Conservation (phyloP, 1,140 invertebrate genomes). For the Tetramorium simillimum region DNA sequence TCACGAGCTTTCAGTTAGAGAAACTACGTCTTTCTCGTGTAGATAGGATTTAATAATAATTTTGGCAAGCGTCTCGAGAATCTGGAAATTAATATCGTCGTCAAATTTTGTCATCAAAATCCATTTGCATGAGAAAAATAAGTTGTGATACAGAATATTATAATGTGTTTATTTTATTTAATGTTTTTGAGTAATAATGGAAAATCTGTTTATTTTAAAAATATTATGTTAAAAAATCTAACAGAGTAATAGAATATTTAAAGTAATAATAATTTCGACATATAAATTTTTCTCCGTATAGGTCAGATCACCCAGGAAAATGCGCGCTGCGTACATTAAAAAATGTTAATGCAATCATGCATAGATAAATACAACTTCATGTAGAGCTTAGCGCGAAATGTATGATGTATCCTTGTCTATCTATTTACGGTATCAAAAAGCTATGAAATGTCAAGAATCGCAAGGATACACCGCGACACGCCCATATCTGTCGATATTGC, state of each 20-base stretch:
- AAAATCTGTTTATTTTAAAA: not conserved
- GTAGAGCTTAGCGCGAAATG: constrained; percentile 8
- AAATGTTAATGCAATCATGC: not conserved
- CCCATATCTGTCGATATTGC: constrained; percentile 38
- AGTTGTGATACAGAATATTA: not conserved
- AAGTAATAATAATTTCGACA: not conserved
- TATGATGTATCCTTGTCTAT: not conserved
- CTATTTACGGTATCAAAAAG: constrained; percentile 28
- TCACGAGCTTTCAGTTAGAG: constrained; percentile 1
- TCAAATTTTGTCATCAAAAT: constrained; percentile 20
- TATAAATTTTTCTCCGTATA: not conserved
- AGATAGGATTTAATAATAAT: constrained; percentile 63
- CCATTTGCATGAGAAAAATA: not conserved
- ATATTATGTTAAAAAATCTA: not conserved
- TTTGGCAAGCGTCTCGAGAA: constrained; percentile 40
- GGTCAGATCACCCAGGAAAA: not conserved
- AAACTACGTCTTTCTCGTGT: constrained; percentile 14
- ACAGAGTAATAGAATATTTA: not conserved
- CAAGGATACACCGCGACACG: constrained; percentile 25
- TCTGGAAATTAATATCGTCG: constrained; percentile 44
- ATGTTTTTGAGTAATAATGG: not conserved
- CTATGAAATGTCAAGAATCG: constrained; percentile 47
- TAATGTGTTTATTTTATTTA: not conserved
- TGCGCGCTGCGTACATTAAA: not conserved
- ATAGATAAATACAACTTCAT: not conserved